These are phyloP conservation scores for Hapalemur alaotrensis DNA, from an alignment of 2,797 vertebrate species.

Conservation along the genomic window DNA sequence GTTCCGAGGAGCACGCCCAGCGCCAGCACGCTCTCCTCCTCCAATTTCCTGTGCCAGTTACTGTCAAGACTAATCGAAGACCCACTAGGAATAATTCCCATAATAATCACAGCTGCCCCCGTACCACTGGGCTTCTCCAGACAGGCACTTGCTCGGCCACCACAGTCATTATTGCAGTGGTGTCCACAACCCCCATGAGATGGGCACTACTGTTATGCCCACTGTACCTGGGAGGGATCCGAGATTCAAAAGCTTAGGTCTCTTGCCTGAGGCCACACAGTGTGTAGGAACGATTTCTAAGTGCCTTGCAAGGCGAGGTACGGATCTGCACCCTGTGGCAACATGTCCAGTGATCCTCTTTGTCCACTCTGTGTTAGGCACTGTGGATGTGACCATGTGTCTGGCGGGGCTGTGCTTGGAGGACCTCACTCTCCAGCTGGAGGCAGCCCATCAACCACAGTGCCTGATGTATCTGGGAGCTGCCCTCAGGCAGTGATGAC, in stretches of 20 bases:
- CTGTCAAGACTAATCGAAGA: not conserved
- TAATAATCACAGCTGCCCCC: too few species aligned
- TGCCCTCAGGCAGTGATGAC: not conserved
- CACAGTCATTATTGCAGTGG: not conserved
- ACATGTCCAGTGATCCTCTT: fast-evolving
- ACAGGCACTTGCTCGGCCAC: not conserved
- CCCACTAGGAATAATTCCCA: fast-evolving
- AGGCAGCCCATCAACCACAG: not conserved
- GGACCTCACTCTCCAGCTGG: not conserved
- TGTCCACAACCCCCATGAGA: not conserved
- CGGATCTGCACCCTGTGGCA: not conserved
- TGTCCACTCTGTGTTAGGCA: not conserved
- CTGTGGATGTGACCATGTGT: fast-evolving
- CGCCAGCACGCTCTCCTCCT: not conserved
- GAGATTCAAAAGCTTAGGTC: not conserved
- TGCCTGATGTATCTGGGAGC: not conserved
- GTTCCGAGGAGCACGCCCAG: not conserved
- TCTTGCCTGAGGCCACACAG: not conserved
- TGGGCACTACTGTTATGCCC: fast-evolving
- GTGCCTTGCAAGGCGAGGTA: not conserved
- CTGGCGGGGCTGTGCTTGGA: fast-evolving
- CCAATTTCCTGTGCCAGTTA: not conserved
- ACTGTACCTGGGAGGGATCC: too few species aligned
- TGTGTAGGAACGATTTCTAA: not conserved
- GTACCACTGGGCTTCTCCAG: fast-evolving